Percentiles rank a stretch among this genome's conserved stretches.
Evolutionary conservation across 2,113 vertebrate species (phyloP).

Genomic region (Acrocephalus arundinaceus): DNA sequence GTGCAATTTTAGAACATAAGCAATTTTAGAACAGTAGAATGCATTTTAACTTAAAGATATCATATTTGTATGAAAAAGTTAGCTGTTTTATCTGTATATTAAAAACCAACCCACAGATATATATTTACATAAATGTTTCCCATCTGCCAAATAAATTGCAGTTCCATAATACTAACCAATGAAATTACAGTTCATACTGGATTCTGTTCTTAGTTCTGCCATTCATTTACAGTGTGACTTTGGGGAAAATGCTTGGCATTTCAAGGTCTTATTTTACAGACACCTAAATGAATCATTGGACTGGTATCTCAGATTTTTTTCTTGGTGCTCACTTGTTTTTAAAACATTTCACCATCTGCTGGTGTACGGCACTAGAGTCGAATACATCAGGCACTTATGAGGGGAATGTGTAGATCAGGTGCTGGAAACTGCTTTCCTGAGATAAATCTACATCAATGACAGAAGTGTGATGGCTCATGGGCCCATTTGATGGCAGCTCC

Average conservation of each 20-base stretch:
- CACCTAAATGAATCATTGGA: neutral
- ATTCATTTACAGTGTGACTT: neutral
- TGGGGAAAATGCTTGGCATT: neutral
- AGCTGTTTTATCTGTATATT: neutral
- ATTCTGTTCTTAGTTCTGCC: neutral
- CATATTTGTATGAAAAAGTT: neutral
- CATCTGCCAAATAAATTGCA: neutral
- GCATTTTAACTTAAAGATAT: neutral
- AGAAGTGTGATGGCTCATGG: neutral
- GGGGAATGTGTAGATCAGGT: neutral
- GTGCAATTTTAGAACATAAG: no score
- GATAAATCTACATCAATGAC: neutral
- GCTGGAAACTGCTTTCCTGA: neutral
- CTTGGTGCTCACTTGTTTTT: neutral
- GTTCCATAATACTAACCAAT: neutral
- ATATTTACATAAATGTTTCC: neutral
- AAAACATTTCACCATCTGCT: neutral
- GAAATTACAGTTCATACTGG: neutral
- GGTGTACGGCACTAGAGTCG: neutral
- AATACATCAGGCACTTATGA: neutral
- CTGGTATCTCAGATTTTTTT: neutral
- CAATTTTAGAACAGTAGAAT: neutral
- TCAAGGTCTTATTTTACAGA: neutral
- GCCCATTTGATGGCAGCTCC: neutral
- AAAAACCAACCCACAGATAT: neutral